Conservation (phyloP, 2,797 vertebrate species). For the Acipenser ruthenus region DNA sequence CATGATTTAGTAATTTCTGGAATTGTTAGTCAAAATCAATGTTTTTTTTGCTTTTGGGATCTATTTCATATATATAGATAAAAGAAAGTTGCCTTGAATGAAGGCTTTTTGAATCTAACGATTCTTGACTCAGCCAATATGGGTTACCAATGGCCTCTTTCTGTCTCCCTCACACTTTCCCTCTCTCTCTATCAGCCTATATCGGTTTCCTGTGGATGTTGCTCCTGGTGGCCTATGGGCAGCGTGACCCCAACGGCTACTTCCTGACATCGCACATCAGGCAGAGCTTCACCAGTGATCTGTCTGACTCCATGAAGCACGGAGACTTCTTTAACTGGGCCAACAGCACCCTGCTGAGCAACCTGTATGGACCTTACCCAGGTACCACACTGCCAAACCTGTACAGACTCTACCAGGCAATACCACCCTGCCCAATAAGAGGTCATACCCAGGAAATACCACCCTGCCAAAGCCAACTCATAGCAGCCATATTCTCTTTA, state of each 20-base stretch:
- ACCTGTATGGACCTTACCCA: constrained; percentile 72
- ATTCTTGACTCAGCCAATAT: too few species aligned
- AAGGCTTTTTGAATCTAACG: not conserved
- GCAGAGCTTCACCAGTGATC: constrained; percentile 73
- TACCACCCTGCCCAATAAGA: not conserved
- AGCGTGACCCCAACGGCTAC: constrained; percentile 83
- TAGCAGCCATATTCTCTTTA: too few species aligned
- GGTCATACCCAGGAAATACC: not conserved
- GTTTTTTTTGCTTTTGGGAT: too few species aligned
- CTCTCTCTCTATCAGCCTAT: constrained; percentile 61
- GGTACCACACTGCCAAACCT: constrained; percentile 45
- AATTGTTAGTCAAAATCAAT: too few species aligned
- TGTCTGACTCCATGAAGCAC: constrained; percentile 64
- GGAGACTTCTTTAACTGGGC: constrained; percentile 80
- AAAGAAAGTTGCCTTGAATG: too few species aligned
- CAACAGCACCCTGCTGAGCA: constrained; percentile 73
- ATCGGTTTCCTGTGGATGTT: constrained; percentile 90
- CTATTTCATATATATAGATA: too few species aligned
- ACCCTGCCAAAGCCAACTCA: too few species aligned
- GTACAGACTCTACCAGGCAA: not conserved
- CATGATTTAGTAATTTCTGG: too few species aligned
- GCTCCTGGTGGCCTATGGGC: constrained; percentile 83
- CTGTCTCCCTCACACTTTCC: too few species aligned
- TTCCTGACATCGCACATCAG: constrained; percentile 80
- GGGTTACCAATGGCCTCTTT: not conserved